Evolutionary conservation across 2,888 invertebrate species (phyloP).

Genomic region (Rhaphigaster nebulosa): DNA sequence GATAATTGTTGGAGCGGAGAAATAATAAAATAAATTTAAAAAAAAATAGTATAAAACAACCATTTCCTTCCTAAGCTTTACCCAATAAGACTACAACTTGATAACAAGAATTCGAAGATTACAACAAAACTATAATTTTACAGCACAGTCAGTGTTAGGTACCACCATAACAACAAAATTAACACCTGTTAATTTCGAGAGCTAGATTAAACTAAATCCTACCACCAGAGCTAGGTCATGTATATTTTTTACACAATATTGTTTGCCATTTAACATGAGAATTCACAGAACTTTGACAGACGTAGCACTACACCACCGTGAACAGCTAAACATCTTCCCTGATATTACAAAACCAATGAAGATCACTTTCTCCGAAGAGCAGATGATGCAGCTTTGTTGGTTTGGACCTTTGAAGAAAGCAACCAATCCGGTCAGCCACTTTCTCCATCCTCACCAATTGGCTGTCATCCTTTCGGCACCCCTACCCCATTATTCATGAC

Average conservation of each 20-base stretch:
- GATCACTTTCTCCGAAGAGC: neutral
- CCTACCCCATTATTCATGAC: neutral
- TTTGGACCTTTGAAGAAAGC: neutral
- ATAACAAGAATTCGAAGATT: too few relatives aligned
- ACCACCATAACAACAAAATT: too few relatives aligned
- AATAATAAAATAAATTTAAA: too few relatives aligned
- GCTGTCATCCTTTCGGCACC: slow-evolving; percentile 10
- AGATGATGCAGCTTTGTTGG: slow-evolving; percentile 22
- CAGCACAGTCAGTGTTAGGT: too few relatives aligned
- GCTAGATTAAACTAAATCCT: too few relatives aligned
- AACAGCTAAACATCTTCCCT: neutral
- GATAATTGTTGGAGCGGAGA: too few relatives aligned
- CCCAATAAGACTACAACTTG: too few relatives aligned
- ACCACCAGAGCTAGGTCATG: neutral
- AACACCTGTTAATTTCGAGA: too few relatives aligned
- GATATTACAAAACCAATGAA: neutral
- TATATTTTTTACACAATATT: neutral
- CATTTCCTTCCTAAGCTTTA: too few relatives aligned
- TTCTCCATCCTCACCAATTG: neutral
- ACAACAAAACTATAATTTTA: too few relatives aligned
- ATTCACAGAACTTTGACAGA: neutral
- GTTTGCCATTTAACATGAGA: neutral
- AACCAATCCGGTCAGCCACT: neutral
- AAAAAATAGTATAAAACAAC: too few relatives aligned
- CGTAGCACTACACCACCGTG: neutral